phyloP scores from a whole-genome alignment of 2,888 invertebrate genomes.

The Dione juno region DNA sequence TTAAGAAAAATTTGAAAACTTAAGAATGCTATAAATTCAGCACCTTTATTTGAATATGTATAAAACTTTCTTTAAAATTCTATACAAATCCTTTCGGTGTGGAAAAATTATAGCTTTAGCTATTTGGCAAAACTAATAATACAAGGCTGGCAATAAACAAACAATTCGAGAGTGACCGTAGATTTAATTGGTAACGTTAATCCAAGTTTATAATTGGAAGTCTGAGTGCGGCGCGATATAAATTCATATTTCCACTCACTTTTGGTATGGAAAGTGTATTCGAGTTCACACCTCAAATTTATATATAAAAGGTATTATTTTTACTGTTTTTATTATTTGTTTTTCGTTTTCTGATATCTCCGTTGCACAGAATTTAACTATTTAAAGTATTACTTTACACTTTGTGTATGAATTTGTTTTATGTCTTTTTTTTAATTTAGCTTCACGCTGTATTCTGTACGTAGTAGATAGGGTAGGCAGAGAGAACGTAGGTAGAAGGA shows the following conservation, averaged over 20 bases:
- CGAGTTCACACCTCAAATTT: slow-evolving; percentile 19
- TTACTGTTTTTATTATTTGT: background rate
- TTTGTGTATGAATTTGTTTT: too few species aligned
- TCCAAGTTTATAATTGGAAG: slow-evolving; percentile 24
- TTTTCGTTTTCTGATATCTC: background rate
- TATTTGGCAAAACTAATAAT: background rate
- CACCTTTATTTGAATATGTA: background rate
- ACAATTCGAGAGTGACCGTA: slow-evolving; percentile 15
- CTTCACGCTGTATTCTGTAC: too few species aligned
- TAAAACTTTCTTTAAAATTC: background rate
- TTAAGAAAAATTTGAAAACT: slow-evolving; percentile 1
- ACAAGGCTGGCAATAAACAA: background rate
- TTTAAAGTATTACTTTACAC: background rate
- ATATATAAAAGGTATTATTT: background rate
- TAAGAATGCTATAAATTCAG: background rate
- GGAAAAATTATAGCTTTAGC: background rate
- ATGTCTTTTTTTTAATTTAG: too few species aligned
- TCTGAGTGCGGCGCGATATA: slow-evolving; percentile 9
- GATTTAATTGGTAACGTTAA: slow-evolving; percentile 17
- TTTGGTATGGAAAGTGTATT: slow-evolving; percentile 17
- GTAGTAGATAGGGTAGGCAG: too few species aligned
- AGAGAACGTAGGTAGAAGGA: too few species aligned
- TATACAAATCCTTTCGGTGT: background rate
- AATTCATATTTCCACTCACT: slow-evolving; percentile 9
- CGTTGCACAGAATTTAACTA: background rate